Evolutionary conservation across 1,140 invertebrate species (phyloP), one percentile per base, ranked within the genome.

Genomic region (Venturia canescens): DNA sequence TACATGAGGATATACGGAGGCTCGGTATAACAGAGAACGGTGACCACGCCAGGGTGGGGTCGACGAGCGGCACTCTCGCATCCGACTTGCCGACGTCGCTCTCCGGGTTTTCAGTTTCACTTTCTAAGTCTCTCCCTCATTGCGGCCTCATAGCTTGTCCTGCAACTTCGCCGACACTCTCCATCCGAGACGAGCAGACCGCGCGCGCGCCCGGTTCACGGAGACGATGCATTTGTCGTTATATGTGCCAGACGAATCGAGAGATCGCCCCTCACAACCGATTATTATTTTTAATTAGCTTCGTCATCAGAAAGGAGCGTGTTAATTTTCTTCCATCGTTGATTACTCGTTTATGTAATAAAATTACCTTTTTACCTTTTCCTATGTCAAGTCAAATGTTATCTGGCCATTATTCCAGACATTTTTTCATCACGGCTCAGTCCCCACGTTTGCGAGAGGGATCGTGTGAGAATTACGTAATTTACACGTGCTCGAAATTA

Each of bases 41-140:
- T 31, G 66, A 69, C 9, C 79, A 80, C 69, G 48, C 69, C 79
- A 80, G 79, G 79, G 79, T 80, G 79, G 79, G 79, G 79, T 80
- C 70, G 15, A 18, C 66, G 66, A 18, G 66, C 66, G 66, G 66
- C 66, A 31, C 70, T 80, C 75, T 77, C 75, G 79, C 79, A 80
- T 80, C 79, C 79, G 79, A 80, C 44, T 80, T 60, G 79, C 29
- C 66, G 29, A 31, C 9, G 66, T 69, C 31, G 66, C 66, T 69
- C 66, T 69, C 66, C 66, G 78, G 77, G 83, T 84, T 84, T 82
- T 82, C 83, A 84, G 81, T 84, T 84, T 84, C 83, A 84, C 83
- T 84, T 84, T 84, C 83, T 84, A 84, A 84, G 81, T 80, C 80
- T 80, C 80, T 57, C 80, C 38, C 79, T 72, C 53, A 23, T 66